A percentile compares a stretch with the other conserved stretches of the same genome.
These are phyloP conservation scores for Philhelius pedissequus DNA, from an alignment of 2,888 invertebrate species.

Conservation along the genomic window DNA sequence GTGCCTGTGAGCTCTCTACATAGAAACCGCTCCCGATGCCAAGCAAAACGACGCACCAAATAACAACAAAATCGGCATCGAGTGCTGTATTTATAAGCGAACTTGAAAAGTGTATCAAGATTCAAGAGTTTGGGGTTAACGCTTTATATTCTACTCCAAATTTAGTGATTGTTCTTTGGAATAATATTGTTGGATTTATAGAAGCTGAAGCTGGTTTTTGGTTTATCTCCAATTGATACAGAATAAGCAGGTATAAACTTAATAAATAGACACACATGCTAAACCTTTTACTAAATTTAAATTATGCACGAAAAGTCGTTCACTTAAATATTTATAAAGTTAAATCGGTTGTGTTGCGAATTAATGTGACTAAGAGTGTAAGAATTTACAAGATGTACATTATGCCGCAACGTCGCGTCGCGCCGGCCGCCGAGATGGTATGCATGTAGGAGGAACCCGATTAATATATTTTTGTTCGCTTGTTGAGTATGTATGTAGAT, in stretches of 20 bases:
- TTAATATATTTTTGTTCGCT: not conserved
- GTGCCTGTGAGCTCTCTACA: not conserved
- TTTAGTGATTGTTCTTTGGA: constrained; percentile 43
- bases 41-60: constrained; percentile 53
- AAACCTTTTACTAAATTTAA: not conserved
- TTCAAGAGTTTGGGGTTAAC: constrained; percentile 14
- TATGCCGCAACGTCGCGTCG: no score
- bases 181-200: not conserved
- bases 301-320: constrained; percentile 1
- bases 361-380: not conserved
- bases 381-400: constrained; percentile 4
- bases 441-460: not conserved
- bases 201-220: constrained; percentile 17
- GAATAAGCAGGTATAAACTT: no score
- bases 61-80: constrained; percentile 59
- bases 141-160: constrained; percentile 20
- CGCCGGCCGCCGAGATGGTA: no score
- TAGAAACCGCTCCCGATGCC: constrained; percentile 37
- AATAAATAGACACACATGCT: no score
- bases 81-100: constrained; percentile 65
- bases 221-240: not conserved
- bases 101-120: constrained; percentile 54
- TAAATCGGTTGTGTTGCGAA: not conserved
- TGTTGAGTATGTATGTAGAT: no score
- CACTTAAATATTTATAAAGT: not conserved